phyloP scores from a whole-genome alignment of 2,113 vertebrate genomes.

The Synodontis membranacea region DNA sequence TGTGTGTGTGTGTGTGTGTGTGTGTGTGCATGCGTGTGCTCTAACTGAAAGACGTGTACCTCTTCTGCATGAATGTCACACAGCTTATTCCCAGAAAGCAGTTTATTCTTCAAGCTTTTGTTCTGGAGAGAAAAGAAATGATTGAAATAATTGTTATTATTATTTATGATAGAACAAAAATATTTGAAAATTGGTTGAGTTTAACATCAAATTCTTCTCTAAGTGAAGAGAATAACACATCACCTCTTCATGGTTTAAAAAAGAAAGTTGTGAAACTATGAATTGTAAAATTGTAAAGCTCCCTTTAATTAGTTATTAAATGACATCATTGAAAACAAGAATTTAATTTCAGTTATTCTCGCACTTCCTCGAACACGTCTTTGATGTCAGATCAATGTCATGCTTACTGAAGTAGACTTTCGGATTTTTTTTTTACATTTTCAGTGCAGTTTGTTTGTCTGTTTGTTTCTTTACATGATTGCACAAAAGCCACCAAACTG shows the following conservation, averaged over 20 bases:
- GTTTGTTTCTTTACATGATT: too few relatives aligned
- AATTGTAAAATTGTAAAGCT: background rate
- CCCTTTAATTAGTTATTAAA: background rate
- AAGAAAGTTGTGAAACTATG: background rate
- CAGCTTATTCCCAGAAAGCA: conserved; percentile 92
- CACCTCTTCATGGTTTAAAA: too few relatives aligned
- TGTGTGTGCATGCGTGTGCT: background rate
- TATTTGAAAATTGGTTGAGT: background rate
- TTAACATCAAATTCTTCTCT: background rate
- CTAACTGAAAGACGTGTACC: conserved; percentile 71
- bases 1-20: background rate
- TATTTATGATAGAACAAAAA: background rate
- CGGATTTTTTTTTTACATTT: too few relatives aligned
- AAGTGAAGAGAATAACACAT: background rate
- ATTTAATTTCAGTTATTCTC: background rate
- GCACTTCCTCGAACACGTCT: background rate
- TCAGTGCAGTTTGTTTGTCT: too few relatives aligned
- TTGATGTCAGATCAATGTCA: too few relatives aligned
- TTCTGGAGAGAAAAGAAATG: conserved; percentile 74
- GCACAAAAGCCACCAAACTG: too few relatives aligned
- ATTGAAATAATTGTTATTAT: background rate
- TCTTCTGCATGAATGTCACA: conserved; percentile 95
- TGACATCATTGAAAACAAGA: background rate
- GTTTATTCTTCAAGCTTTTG: conserved; percentile 97
- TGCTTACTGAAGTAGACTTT: too few relatives aligned